phyloP scores from a whole-genome alignment of 2,888 invertebrate genomes.

The Caenorhabditis afra region DNA sequence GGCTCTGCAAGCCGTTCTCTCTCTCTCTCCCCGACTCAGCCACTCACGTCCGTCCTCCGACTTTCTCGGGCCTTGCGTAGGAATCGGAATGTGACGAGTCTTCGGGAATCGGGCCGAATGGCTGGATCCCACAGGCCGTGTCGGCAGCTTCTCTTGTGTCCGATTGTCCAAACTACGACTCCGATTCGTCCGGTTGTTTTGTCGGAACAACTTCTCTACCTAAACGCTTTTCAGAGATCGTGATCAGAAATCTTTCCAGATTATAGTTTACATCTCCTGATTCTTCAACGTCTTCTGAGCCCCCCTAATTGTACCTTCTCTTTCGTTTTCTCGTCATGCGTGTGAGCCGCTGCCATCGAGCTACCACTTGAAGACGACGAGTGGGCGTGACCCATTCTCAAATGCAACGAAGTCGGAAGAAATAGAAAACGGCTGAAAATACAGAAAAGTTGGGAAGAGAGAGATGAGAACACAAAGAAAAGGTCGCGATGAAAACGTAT shows the following conservation, averaged over 20 bases:
- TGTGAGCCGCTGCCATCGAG: slow-evolving; percentile 10
- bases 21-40: neutral
- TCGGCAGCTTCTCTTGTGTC: slow-evolving; percentile 62
- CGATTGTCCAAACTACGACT: slow-evolving; percentile 69
- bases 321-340: slow-evolving; percentile 43
- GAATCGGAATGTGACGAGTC: slow-evolving; percentile 44
- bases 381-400: slow-evolving; percentile 54
- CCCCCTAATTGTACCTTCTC: slow-evolving; percentile 24
- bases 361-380: slow-evolving; percentile 45
- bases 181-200: slow-evolving; percentile 70
- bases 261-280: neutral
- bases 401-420: neutral
- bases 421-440: slow-evolving; percentile 2
- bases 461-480: neutral
- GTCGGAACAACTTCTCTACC: slow-evolving; percentile 73
- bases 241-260: too few species aligned
- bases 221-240: slow-evolving; percentile 3
- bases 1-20: neutral
- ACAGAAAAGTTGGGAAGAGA: neutral
- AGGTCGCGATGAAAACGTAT: slow-evolving; percentile 20
- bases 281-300: neutral
- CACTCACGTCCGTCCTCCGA: slow-evolving; percentile 65
- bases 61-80: slow-evolving; percentile 36
- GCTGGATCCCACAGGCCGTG: slow-evolving; percentile 62
- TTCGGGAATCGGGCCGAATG: slow-evolving; percentile 67